Evolutionary conservation across 2,113 vertebrate species (phyloP), one percentile per base, ranked within the genome.

Genomic region (Paramisgurnus dabryanus): DNA sequence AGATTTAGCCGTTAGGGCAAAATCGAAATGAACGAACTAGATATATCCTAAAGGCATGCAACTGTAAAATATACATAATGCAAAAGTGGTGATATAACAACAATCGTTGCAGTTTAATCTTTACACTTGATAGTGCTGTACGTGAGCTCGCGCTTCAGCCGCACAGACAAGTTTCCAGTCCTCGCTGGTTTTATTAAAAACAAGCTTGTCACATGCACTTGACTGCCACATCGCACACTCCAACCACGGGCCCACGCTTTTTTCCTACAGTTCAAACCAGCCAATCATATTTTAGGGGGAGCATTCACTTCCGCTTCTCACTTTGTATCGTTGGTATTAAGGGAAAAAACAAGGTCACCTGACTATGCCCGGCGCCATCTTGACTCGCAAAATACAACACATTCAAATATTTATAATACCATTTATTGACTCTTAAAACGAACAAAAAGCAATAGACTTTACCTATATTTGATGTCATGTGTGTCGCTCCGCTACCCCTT

Each of bases 381-480:
- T 90, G 70, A 47, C 63, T 68, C 47, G 80, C 74, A 84, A 86
- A 85, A 85, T 76, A 81, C 78, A 84, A 82, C 83, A 80, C 66
- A 85, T 71, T 85, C 70, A 75, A 76, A 85, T 72, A 75, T 78
- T 67, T 53, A 72, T 82, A 81, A 87, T 71, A 76, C 61, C 50
- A 87, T 87, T 85, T 86, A 85, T 86, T 88, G 82, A 84, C 80
- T 72, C 80, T 80, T 78, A 86, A 87, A 88, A 84, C 66, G 80
- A 88, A 81, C 83, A 89, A 89, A 88, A 85, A 87, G 83, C 64
- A 87, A 78, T 84, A 84, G 76, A 85, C 86, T 79, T 89, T 89
- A 89, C 89, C 89, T 89, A 89, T 87, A 43, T 85, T 80, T 84
- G 84, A 82, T 80, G 82, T 84, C 86, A 87, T 86, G 80, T 88